phyloP scores from a whole-genome alignment of 2,797 vertebrate species.

The Lepilemur ruficaudatus region DNA sequence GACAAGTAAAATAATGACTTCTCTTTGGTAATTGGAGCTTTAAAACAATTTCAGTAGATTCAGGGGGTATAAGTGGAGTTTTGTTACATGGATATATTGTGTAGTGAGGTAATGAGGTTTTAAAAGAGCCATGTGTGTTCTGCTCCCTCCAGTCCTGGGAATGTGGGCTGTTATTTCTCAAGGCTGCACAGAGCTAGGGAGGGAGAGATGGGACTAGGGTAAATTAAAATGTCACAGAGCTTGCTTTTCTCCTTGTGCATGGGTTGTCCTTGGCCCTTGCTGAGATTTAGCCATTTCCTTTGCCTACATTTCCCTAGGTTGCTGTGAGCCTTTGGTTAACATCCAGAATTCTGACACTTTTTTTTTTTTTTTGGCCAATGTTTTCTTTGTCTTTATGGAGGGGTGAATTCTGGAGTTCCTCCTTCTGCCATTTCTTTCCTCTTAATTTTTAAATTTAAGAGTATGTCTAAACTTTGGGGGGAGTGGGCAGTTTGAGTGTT shows the following conservation, averaged over 20 bases:
- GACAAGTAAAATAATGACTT: background rate
- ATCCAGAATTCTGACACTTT: background rate
- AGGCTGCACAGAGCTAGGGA: background rate
- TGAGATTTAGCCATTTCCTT: background rate
- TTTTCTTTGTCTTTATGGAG: background rate
- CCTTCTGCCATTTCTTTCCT: background rate
- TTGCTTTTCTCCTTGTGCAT: background rate
- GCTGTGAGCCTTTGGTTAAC: background rate
- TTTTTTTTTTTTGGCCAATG: background rate
- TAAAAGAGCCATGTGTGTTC: no score
- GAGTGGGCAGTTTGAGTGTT: background rate
- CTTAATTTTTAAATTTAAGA: background rate
- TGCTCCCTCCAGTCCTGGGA: no score
- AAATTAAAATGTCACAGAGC: background rate
- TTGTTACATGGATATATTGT: no score
- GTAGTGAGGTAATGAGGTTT: no score
- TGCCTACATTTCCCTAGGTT: background rate
- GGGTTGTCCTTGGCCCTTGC: background rate
- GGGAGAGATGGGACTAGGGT: background rate
- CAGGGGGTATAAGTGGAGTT: no score
- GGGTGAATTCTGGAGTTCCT: background rate
- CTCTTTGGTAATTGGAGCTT: background rate
- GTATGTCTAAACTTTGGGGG: background rate
- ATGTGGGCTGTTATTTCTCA: background rate
- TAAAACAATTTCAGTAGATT: no score